Evolutionary conservation across 1,140 invertebrate genomes (phyloP), one percentile per base, ranked within the genome.

Genomic region (Probaryconus sp.): DNA sequence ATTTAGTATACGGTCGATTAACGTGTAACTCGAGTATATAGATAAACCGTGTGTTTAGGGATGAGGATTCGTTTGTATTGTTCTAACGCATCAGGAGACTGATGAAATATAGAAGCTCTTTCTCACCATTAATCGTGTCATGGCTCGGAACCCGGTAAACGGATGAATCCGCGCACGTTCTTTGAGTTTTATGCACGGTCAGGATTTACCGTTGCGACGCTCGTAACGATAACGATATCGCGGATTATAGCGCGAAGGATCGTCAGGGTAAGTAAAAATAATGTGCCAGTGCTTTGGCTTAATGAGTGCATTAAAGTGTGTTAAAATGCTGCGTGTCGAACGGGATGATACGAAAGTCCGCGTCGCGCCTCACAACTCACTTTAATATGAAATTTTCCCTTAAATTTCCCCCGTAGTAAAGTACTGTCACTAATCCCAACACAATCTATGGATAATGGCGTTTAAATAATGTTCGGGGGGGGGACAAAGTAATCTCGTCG

Each of bases 181-280:
- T 75, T 73, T 63, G 64, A 65, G 60, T 65, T 77, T 70, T 73
- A 73, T 73, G 65, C 50, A 55, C 58, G 30, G 11, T 18, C 35
- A 51, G 60, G 75, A 77, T 77, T 77, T 73, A 77, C 30, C 45
- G 53, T 53, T 18, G 72, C 53, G 53, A 75, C 26, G 53, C 60
- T 60, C 58, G 60, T 75, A 65, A 75, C 60, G 72, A 75, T 70
- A 76, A 70, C 65, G 60, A 67, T 76, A 70, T 76, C 67, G 55
- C 50, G 67, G 73, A 70, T 76, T 76, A 70, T 76, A 55, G 45
- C 50, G 40, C 65, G 40, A 56, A 70, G 47, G 61, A 76, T 70
- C 48, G 67, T 61, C 65, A 67, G 40, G 37, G 30, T 76, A 76
- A 76, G 73, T 70, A 76, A 76, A 70, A 76, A 76, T 76, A 75